Base-by-base conservation (phyloP, 2,888 invertebrate species). In the Habroteleia sp. region DNA sequence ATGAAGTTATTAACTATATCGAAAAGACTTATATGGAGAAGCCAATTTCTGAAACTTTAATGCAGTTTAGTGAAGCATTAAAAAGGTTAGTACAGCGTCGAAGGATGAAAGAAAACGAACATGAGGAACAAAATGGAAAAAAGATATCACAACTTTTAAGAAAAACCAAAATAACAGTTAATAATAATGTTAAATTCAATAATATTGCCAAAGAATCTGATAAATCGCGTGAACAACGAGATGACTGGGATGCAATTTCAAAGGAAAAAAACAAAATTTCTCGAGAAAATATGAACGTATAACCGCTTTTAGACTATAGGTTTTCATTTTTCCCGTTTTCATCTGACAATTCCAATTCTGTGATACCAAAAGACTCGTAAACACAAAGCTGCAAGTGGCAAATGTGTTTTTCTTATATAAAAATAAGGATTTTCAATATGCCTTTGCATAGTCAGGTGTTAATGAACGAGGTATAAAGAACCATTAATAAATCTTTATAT, bases 1-100 rank as follows among this genome's bases (percentile, higher is more conserved):
- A 83, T 44, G 81, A 84, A 58, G 81, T 83, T 63, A 78, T 80
- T 14, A 84, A 85, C 54, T 80, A 85, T 16, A 85, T 88, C n/a
- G 82, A 81, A 16, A 74, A 79, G 6, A 81, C 81, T 39, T 86
- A 86, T 42, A 81, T 82, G 69, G 81, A 85, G 3, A 80, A 82
- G 23, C 85, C 88, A 10, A 82, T 88, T 54, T 81, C 85, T 1
- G 86, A 87, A 68, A 87, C 85, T 1, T 77, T 88, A 11, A 80
- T 85, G 79, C 76, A 73, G 8, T 87, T 88, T 50, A 87, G 82
- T 39, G 85, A 88, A 58, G 87, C 85, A 16, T 74, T 88, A 1
- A 85, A 85, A 71, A 81, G 78, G 65, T 81, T 88, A 31, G 80
- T 87, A 3, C 79, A 85, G 48, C 80, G 81, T 54, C 81, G 81